phyloP scores from a whole-genome alignment of 1,140 invertebrate genomes.

The Drosophila guanche region DNA sequence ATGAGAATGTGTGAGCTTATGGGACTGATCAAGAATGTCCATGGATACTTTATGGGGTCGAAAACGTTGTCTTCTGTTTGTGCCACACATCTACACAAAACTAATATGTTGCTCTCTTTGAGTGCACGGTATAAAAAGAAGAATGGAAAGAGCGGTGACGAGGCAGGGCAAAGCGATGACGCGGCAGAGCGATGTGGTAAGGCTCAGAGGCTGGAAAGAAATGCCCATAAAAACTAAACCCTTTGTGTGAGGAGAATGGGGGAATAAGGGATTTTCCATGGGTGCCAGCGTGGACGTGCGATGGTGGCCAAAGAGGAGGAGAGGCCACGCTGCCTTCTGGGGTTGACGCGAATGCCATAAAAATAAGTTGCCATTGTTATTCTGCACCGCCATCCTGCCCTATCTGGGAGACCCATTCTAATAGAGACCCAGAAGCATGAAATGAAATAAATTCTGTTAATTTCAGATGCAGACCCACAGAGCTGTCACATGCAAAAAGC shows the following conservation, averaged over 20 bases:
- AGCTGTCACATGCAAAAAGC: constrained; percentile 46
- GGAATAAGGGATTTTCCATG: neutral
- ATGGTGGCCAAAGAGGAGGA: no score
- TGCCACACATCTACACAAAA: neutral
- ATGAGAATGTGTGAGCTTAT: no score
- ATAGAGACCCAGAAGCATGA: constrained; percentile 22
- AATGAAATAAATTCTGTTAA: constrained; percentile 79
- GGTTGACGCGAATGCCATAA: constrained; percentile 73
- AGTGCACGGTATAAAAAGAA: constrained; percentile 6
- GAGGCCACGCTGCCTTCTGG: constrained; percentile 43
- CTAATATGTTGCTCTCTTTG: neutral
- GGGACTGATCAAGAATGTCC: constrained; percentile 1
- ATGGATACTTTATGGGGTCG: neutral
- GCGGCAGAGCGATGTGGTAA: constrained; percentile 5
- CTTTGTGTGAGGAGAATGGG: constrained; percentile 39
- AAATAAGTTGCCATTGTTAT: constrained; percentile 78
- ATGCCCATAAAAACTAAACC: constrained; percentile 77
- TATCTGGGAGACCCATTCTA: neutral
- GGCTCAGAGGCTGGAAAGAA: constrained; percentile 62
- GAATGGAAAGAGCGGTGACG: neutral
- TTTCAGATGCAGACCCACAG: constrained; percentile 63
- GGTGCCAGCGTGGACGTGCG: constrained; percentile 1
- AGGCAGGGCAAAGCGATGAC: constrained; percentile 7
- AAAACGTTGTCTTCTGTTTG: no score
- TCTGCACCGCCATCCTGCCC: neutral